Evolutionary conservation across 2,797 vertebrate species (phyloP).

Genomic region (Pseudopleuronectes americanus): DNA sequence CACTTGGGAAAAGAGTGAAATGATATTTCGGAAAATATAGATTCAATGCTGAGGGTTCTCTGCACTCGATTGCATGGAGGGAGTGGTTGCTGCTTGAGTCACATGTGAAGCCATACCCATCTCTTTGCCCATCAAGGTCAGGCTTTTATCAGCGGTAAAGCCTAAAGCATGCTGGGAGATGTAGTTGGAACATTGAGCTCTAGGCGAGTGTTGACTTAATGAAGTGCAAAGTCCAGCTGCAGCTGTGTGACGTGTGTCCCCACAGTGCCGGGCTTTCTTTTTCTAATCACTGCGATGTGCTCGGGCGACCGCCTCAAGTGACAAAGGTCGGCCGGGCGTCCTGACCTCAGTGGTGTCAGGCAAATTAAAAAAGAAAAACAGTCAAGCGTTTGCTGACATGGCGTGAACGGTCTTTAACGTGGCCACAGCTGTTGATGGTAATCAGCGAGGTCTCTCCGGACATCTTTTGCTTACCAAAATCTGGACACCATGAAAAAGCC

Average conservation of each 20-base stretch:
- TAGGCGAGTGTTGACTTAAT: slow-evolving; percentile 59
- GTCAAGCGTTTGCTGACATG: slow-evolving; percentile 52
- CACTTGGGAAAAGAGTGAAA: neutral
- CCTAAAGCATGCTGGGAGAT: slow-evolving; percentile 61
- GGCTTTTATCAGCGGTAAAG: slow-evolving; percentile 16
- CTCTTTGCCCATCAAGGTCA: slow-evolving; percentile 31
- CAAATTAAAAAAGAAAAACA: slow-evolving; percentile 54
- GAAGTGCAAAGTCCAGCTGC: slow-evolving; percentile 69
- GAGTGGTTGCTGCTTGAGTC: neutral
- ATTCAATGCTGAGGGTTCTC: slow-evolving; percentile 1
- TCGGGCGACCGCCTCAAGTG: slow-evolving; percentile 17
- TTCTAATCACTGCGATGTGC: slow-evolving; percentile 65
- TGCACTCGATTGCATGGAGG: neutral
- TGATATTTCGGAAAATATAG: neutral
- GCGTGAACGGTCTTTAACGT: slow-evolving; percentile 33
- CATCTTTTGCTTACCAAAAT: slow-evolving; percentile 1
- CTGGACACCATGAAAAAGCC: neutral
- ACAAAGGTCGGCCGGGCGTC: slow-evolving; percentile 47
- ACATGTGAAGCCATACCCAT: slow-evolving; percentile 10
- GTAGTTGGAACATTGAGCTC: slow-evolving; percentile 40
- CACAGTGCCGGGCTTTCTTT: slow-evolving; percentile 45
- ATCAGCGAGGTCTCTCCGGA: slow-evolving; percentile 20
- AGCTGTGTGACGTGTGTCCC: slow-evolving; percentile 51
- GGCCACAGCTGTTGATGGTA: slow-evolving; percentile 43
- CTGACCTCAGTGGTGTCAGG: slow-evolving; percentile 60